A percentile compares a stretch with the other conserved stretches of the same genome.
These are phyloP conservation scores for Caenorhabditis sinica DNA, from an alignment of 2,888 invertebrate genomes.

Conservation along the genomic window DNA sequence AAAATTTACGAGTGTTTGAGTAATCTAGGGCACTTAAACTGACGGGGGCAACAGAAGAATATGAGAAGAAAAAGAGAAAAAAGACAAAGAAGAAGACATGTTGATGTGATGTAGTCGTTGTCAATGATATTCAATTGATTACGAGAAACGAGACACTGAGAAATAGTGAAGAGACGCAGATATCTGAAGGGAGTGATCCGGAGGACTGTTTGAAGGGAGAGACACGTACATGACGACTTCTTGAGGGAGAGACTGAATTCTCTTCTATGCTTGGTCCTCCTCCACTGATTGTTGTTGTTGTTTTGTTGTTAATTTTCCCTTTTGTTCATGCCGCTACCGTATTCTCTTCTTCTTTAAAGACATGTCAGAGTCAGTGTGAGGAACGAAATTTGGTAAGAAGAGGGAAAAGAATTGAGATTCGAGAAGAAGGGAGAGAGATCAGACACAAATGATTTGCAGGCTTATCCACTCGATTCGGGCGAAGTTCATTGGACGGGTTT, in stretches of 20 bases:
- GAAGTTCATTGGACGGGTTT: conserved; percentile 73
- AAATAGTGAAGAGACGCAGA: conserved; percentile 49
- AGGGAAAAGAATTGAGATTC: no score
- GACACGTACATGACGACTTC: conserved; percentile 53
- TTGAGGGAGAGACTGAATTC: conserved; percentile 5
- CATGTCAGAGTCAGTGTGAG: conserved; percentile 78
- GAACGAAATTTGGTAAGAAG: conserved; percentile 77
- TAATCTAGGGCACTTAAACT: conserved; percentile 55
- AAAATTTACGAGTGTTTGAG: conserved; percentile 63
- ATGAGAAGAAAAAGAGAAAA: conserved; percentile 1
- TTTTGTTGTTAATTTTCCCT: background rate
- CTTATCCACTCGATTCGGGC: conserved; percentile 74
- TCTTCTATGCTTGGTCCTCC: conserved; percentile 7
- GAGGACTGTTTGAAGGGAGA: conserved; percentile 29
- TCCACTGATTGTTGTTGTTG: background rate
- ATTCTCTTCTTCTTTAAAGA: conserved; percentile 77
- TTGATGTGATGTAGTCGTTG: conserved; percentile 61
- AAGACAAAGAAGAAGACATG: conserved; percentile 15
- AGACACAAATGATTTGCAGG: conserved; percentile 66
- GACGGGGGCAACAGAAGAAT: conserved; percentile 8
- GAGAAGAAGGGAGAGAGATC: conserved; percentile 2
- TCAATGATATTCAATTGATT: conserved; percentile 64
- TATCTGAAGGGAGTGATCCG: conserved; percentile 25
- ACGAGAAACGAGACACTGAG: conserved; percentile 12
- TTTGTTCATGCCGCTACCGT: conserved; percentile 68